Base-by-base conservation (phyloP, 1,140 invertebrate genomes). In the Drosophila sp. region DNA sequence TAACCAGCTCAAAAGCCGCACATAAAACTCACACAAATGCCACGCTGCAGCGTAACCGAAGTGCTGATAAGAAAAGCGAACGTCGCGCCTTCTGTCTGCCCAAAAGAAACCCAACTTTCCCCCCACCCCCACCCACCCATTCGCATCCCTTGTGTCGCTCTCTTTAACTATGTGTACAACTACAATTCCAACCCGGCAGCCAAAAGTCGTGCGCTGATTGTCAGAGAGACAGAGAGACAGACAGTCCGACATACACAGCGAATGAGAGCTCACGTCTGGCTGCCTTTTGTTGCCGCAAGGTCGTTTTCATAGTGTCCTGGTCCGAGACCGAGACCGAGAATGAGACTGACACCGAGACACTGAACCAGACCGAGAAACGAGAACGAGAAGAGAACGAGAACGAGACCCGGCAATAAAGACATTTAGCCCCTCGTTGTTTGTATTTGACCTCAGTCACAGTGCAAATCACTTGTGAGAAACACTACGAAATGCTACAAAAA, bases 21-120 rank as follows among this genome's bases (percentile, higher is more conserved):
- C 82, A 86, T 86, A 87, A 86, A 86, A 86, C 63, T 87, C 83
- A 78, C 78, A 72, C 75, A 86, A 86, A 87, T 86, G 82, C 82
- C 75, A 82, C 82, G 83, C 82, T 86, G 82, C 82, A 87, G 45
- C 78, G 76, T 75, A 78, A 71, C 83, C 71, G 87, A 86, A 86
- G 21, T 86, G 67, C 82, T 86, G 82, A 86, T 86, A 86, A 86
- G 82, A 45, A 87, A 79, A 67, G 62, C 58, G 72, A 83, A 56
- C 65, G 65, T 21, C 75, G 72, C 59, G 62, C 65, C 59, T 57
- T 70, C 62, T 78, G 61, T 70, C 62, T 78, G 59, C 56, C 71
- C 56, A 34, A 46, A 38, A 56, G 38, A 53, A 8, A 11, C 56
- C 46, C 18, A 9, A n/a, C n/a, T n/a, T n/a, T n/a, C n/a, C n/a